phyloP scores from a whole-genome alignment of 2,888 invertebrate genomes.

The Volucella zonaria region DNA sequence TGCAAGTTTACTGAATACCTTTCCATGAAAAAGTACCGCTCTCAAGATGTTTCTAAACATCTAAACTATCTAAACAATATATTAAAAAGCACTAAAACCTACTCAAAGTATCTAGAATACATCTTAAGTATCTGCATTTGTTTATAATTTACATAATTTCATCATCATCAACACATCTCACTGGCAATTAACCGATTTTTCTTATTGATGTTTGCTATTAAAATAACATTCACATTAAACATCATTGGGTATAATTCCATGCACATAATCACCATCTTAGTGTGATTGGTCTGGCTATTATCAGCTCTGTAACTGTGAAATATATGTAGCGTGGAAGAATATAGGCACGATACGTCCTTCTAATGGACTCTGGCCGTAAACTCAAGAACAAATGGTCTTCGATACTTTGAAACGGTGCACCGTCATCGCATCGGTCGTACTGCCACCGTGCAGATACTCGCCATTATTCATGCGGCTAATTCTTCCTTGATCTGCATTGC shows the following conservation, averaged over 20 bases:
- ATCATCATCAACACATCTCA: constrained; percentile 47
- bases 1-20: too few relatives aligned
- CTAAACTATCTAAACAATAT: too few relatives aligned
- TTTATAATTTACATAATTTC: not conserved
- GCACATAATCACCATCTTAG: not conserved
- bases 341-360: constrained; percentile 12
- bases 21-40: too few relatives aligned
- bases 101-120: too few relatives aligned
- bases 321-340: too few relatives aligned
- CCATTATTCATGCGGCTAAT: constrained; percentile 66
- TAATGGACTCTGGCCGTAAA: constrained; percentile 51
- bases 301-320: too few relatives aligned
- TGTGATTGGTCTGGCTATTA: too few relatives aligned
- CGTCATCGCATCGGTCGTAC: constrained; percentile 26
- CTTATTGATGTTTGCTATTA: constrained; percentile 50
- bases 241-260: not conserved
- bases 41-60: too few relatives aligned
- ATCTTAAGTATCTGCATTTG: too few relatives aligned
- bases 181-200: constrained; percentile 37
- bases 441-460: constrained; percentile 63
- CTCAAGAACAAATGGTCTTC: constrained; percentile 55
- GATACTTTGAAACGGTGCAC: constrained; percentile 65
- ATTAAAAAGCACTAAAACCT: too few relatives aligned
- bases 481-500: constrained; percentile 61
- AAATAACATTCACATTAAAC: not conserved